A percentile compares a stretch with the other conserved stretches of the same genome.
These are phyloP conservation scores for Spodoptera exigua DNA, from an alignment of 2,888 invertebrate species.

Conservation along the genomic window DNA sequence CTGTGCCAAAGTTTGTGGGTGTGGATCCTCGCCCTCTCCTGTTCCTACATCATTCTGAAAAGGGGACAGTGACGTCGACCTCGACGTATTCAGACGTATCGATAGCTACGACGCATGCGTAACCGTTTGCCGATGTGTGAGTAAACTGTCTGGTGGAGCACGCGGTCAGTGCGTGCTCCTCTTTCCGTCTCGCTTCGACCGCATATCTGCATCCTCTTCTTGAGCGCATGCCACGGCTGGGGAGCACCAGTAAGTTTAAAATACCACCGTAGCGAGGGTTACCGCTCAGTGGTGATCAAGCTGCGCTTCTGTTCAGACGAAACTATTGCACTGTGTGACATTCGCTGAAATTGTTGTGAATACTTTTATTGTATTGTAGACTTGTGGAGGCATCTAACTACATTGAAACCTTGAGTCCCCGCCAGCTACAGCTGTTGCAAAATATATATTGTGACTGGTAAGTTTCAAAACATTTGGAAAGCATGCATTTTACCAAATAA, in stretches of 20 bases:
- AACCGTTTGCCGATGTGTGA: slow-evolving; percentile 74
- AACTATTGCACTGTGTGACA: slow-evolving; percentile 63
- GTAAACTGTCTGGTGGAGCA: slow-evolving; percentile 78
- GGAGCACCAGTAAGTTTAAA: slow-evolving; percentile 85
- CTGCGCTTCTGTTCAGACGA: slow-evolving; percentile 73
- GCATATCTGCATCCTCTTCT: slow-evolving; percentile 71
- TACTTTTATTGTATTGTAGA: slow-evolving; percentile 76
- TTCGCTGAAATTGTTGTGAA: slow-evolving; percentile 72
- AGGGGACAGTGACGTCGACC: slow-evolving; percentile 81
- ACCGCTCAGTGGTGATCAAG: slow-evolving; percentile 84
- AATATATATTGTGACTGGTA: slow-evolving; percentile 69
- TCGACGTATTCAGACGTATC: slow-evolving; percentile 76
- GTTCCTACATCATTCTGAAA: slow-evolving; percentile 78
- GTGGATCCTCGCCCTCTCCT: slow-evolving; percentile 58
- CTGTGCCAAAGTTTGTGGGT: slow-evolving; percentile 24
- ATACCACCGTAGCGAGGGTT: slow-evolving; percentile 76
- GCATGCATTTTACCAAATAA: slow-evolving; percentile 39
- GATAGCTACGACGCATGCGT: slow-evolving; percentile 83
- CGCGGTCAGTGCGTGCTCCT: slow-evolving; percentile 82
- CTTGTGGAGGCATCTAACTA: slow-evolving; percentile 64
- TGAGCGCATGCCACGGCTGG: slow-evolving; percentile 64
- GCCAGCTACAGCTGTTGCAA: slow-evolving; percentile 63
- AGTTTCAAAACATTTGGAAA: slow-evolving; percentile 63
- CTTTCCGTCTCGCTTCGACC: slow-evolving; percentile 71
- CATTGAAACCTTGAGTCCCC: slow-evolving; percentile 61